A percentile compares a stretch with the other conserved stretches of the same genome.
Evolutionary conservation across 2,797 vertebrate genomes (phyloP).

Genomic region (Chiloscyllium punctatum): DNA sequence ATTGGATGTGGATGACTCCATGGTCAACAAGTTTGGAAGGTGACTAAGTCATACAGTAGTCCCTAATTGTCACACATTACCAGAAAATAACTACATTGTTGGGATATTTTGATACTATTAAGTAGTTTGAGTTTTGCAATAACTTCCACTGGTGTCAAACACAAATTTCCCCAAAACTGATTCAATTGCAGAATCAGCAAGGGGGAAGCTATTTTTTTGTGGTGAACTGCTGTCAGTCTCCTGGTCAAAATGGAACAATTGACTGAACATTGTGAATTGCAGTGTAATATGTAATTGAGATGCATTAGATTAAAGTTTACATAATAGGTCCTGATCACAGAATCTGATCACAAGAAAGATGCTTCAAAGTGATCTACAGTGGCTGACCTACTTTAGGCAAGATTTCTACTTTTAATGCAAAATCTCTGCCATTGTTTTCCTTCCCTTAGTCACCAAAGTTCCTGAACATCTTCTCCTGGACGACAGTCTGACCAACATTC

Average conservation of each 20-base stretch:
- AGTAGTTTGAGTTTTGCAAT: background rate
- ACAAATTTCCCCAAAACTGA: background rate
- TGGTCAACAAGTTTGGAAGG: background rate
- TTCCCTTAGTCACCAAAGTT: slow-evolving; percentile 47
- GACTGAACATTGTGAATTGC: background rate
- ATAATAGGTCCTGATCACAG: background rate
- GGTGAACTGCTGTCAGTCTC: background rate
- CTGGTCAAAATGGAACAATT: background rate
- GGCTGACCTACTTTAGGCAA: background rate
- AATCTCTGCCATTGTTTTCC: slow-evolving; percentile 39
- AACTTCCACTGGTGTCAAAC: background rate
- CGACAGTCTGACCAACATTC: slow-evolving; percentile 82
- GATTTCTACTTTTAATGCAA: background rate
- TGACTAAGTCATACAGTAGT: background rate
- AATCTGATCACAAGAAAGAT: background rate
- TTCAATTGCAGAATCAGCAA: background rate
- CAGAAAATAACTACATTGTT: background rate
- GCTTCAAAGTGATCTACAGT: background rate
- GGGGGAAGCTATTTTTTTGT: background rate
- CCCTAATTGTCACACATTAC: background rate
- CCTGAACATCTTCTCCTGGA: slow-evolving; percentile 58
- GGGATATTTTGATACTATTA: background rate
- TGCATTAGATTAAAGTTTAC: background rate
- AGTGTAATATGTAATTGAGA: background rate
- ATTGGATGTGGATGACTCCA: background rate